Conservation (phyloP, 2,113 vertebrate genomes). For the Blennius ocellaris region DNA sequence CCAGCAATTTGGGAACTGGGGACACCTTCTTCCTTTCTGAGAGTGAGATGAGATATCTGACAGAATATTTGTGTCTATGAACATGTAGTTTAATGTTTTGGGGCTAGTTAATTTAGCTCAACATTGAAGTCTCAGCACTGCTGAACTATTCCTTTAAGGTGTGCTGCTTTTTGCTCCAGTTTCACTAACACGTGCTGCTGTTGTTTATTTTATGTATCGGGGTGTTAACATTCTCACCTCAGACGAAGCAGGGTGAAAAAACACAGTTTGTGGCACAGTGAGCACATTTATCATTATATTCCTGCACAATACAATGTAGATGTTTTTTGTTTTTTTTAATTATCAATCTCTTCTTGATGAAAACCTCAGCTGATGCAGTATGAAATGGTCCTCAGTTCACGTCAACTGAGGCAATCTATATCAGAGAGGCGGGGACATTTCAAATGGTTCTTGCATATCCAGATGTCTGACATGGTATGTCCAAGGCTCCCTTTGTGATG, state of each 20-base stretch:
- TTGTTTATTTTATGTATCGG: conserved; percentile 34
- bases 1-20: neutral
- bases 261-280: conserved; percentile 49
- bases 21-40: no score
- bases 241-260: conserved; percentile 47
- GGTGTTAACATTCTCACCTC: conserved; percentile 36
- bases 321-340: conserved; percentile 61
- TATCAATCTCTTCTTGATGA: conserved; percentile 48
- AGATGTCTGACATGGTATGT: neutral
- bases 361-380: conserved; percentile 59
- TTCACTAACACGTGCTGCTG: conserved; percentile 47
- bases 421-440: conserved; percentile 3
- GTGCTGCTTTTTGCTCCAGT: conserved; percentile 16
- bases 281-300: conserved; percentile 60
- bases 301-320: conserved; percentile 54
- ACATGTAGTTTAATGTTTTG: neutral
- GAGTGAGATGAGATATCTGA: neutral
- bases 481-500: conserved; percentile 1
- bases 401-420: conserved; percentile 3
- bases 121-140: conserved; percentile 4
- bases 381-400: conserved; percentile 3
- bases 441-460: neutral
- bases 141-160: conserved; percentile 16
- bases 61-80: neutral
- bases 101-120: conserved; percentile 9